Percentiles rank a stretch among this genome's conserved stretches.
phyloP scores from a whole-genome alignment of 2,797 vertebrate genomes.

The Pachyuromys duprasi region DNA sequence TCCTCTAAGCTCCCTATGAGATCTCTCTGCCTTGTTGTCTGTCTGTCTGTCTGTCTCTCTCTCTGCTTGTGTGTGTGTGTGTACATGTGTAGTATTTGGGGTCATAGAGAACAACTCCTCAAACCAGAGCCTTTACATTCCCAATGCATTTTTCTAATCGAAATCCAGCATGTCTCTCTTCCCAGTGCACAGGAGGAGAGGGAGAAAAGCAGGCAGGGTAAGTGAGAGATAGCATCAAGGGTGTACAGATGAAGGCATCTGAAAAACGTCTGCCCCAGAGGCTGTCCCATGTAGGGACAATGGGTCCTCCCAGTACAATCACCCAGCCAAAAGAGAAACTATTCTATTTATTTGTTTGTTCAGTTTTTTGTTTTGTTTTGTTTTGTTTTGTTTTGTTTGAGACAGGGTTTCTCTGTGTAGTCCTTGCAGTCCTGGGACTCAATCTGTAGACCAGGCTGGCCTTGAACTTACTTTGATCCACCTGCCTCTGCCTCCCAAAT shows the following conservation, averaged over 20 bases:
- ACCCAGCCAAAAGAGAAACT: not conserved
- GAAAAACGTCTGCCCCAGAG: not conserved
- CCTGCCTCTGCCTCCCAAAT: not conserved
- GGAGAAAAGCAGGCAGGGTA: not conserved
- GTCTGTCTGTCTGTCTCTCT: not conserved
- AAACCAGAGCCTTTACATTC: not conserved
- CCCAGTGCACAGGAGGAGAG: not conserved
- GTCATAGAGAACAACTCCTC: not conserved
- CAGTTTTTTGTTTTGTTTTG: no score
- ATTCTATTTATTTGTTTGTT: not conserved
- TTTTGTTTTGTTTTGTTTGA: not conserved
- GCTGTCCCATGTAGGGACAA: not conserved
- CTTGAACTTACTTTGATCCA: not conserved
- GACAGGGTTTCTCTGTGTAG: not conserved
- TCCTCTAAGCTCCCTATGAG: no score
- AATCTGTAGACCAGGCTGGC: not conserved
- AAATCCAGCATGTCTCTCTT: not conserved
- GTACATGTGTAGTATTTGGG: not conserved
- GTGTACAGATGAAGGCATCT: not conserved
- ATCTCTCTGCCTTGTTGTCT: not conserved
- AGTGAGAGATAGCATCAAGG: not conserved
- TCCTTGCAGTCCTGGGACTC: no score
- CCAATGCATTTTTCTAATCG: accelerated
- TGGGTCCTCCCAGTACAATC: not conserved
- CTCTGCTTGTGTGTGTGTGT: not conserved